Base-by-base conservation (phyloP, 2,797 vertebrate species). In the Falco concolor region DNA sequence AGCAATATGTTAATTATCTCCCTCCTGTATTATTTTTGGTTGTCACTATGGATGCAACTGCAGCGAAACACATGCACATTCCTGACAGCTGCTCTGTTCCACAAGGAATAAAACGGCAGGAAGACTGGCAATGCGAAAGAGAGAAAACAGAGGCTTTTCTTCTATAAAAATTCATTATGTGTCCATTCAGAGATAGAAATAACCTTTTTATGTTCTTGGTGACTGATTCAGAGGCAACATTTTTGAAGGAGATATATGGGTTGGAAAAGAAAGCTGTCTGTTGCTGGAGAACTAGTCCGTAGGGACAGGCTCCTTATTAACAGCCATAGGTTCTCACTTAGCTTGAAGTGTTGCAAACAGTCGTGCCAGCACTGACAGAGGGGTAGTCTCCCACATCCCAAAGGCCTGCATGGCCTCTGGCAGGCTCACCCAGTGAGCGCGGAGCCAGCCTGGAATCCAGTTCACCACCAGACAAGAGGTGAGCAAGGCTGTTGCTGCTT, bases 1-100 rank as follows among this genome's bases (percentile, higher is more conserved):
- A 96, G 96, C 93, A 92, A 95, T 50, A 95, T 93, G 91, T 80
- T 96, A 96, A 96, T 96, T 97, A 68, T 83, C 84, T 95, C 82
- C 89, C 95, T 90, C 93, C 91, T 75, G 72, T 92, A 90, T 95
- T 96, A 84, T 95, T 96, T 95, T 96, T 89, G 85, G 59, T 94
- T 96, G 90, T 95, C 96, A 92, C 64, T 89, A 59, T 82, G 78
- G 90, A 96, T 93, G 86, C 86, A 90, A 93, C 83, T 89, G 85
- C 83, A 94, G 74, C 0, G 1, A 93, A 96, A 92, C 86, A 77
- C 61, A 80, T 80, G 91, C 90, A 79, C 0, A 1, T 22, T 91
- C 83, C 84, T 87, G 77, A 95, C 95, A 96, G 93, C 84, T 95
- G 91, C 65, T 94, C 75, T 75, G 64, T 22, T 93, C 72, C 77